Percentiles rank a stretch among this genome's conserved stretches.
phyloP scores from a whole-genome alignment of 2,797 vertebrate species.

The Benthosema pterotum region DNA sequence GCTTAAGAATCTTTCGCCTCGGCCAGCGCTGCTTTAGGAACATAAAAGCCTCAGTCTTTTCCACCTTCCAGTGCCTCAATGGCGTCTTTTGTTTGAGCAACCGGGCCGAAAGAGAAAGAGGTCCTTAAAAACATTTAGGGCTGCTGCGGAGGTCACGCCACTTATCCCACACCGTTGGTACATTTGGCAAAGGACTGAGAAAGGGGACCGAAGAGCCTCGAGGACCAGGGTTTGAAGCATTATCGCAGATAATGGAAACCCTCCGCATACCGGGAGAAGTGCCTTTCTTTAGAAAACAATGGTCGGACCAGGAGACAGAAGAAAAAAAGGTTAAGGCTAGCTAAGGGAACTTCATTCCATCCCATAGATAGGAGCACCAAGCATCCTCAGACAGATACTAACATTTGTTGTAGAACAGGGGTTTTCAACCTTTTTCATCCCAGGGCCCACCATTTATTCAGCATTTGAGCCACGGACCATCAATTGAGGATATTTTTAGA shows the following conservation, averaged over 20 bases:
- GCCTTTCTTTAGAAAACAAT: slow-evolving; percentile 58
- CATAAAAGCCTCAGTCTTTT: slow-evolving; percentile 70
- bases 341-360: background rate
- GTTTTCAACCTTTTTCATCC: too few species aligned
- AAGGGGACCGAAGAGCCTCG: background rate
- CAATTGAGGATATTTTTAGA: too few species aligned
- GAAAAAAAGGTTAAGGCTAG: slow-evolving; percentile 39
- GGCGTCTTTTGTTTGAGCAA: slow-evolving; percentile 68
- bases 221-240: background rate
- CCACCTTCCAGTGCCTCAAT: slow-evolving; percentile 62
- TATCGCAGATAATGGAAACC: background rate
- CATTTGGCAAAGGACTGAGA: slow-evolving; percentile 22
- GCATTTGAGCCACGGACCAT: too few species aligned
- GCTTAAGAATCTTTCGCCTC: slow-evolving; percentile 45
- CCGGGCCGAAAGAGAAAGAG: slow-evolving; percentile 47
- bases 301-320: slow-evolving; percentile 40
- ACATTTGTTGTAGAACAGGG: background rate
- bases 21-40: slow-evolving; percentile 41
- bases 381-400: slow-evolving; percentile 32
- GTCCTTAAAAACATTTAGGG: slow-evolving; percentile 51
- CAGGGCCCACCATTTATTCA: too few species aligned
- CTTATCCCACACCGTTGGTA: slow-evolving; percentile 63
- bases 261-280: slow-evolving; percentile 55
- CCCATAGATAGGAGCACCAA: slow-evolving; percentile 1
- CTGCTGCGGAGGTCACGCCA: slow-evolving; percentile 58